Evolutionary conservation across 2,113 vertebrate genomes (phyloP).

Genomic region (Menura novaehollandiae): DNA sequence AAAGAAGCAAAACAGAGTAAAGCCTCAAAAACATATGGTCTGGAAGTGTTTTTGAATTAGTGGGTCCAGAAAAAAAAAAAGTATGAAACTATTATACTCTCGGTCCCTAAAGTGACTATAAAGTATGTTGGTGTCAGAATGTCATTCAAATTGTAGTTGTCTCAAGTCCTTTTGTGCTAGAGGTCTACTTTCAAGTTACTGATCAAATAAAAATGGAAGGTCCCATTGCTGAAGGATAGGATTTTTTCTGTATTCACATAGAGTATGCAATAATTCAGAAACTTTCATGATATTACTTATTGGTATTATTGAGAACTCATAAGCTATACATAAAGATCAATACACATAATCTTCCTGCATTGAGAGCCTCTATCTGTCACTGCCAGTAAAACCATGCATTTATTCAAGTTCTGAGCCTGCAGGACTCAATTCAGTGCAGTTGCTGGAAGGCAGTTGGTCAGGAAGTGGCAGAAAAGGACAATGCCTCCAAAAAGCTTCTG

Average conservation of each 20-base stretch:
- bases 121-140: neutral
- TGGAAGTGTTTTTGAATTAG: neutral
- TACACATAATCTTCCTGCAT: neutral
- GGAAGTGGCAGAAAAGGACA: neutral
- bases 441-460: neutral
- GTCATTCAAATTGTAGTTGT: neutral
- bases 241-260: neutral
- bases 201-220: neutral
- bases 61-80: neutral
- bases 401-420: neutral
- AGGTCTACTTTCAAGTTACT: neutral
- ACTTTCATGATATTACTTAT: neutral
- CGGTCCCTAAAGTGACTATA: neutral
- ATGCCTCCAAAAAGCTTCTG: neutral
- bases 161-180: neutral
- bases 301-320: neutral
- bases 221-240: neutral
- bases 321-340: neutral
- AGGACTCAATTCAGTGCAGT: neutral
- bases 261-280: neutral
- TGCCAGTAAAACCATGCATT: neutral
- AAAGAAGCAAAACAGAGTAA: neutral
- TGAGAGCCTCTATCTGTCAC: neutral
- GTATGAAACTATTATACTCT: neutral
- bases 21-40: neutral